phyloP scores from a whole-genome alignment of 2,113 vertebrate species.

The Nycticryphes semicollaris region DNA sequence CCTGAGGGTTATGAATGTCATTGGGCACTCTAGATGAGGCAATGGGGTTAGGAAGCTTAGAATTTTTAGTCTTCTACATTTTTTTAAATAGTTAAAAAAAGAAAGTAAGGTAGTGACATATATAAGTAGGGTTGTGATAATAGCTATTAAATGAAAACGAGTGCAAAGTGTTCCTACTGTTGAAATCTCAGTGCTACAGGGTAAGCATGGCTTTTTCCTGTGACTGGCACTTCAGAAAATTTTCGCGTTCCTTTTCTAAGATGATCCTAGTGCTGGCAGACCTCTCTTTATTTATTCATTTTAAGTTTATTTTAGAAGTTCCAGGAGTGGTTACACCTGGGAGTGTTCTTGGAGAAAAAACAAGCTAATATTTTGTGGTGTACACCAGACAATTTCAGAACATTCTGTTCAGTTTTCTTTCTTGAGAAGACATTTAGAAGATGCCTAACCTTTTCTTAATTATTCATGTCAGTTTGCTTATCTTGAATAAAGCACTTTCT shows the following conservation, averaged over 20 bases:
- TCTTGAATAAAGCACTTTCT: neutral
- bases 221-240: neutral
- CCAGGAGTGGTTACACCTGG: neutral
- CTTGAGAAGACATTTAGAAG: neutral
- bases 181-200: neutral
- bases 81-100: neutral
- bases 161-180: neutral
- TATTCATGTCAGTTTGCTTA: neutral
- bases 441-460: neutral
- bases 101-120: fast-evolving
- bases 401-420: neutral
- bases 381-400: neutral
- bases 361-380: neutral
- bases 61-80: neutral
- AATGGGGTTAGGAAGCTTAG: neutral
- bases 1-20: neutral
- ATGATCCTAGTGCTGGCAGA: neutral
- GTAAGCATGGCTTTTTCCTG: neutral
- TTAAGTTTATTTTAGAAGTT: neutral
- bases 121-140: neutral
- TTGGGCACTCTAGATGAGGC: neutral
- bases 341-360: neutral
- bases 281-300: neutral
- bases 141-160: neutral
- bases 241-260: neutral